phyloP scores from a whole-genome alignment of 2,113 vertebrate genomes.

The Aptenodytes patagonicus region DNA sequence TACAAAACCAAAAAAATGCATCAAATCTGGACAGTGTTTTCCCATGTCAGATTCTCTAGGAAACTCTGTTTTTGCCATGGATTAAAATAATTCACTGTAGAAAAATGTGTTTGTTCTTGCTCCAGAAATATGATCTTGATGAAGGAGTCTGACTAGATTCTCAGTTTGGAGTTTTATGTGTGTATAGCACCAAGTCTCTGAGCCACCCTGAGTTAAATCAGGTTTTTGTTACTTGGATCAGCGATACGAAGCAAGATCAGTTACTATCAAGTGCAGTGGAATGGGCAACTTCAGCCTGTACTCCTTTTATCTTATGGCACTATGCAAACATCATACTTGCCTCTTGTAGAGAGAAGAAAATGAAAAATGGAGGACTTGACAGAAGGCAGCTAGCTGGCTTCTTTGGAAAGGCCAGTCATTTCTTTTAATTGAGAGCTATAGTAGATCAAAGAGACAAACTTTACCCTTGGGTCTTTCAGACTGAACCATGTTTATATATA shows the following conservation, averaged over 20 bases:
- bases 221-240: neutral
- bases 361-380: neutral
- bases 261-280: neutral
- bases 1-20: neutral
- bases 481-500: neutral
- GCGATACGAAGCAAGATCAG: neutral
- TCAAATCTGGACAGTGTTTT: neutral
- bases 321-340: neutral
- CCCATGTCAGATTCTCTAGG: neutral
- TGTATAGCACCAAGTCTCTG: neutral
- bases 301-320: neutral
- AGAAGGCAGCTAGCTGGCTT: neutral
- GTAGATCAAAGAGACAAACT: neutral
- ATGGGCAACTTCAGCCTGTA: neutral
- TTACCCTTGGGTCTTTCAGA: neutral
- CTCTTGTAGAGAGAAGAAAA: neutral
- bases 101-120: neutral
- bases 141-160: neutral
- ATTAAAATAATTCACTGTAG: neutral
- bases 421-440: neutral
- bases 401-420: neutral
- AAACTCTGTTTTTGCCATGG: neutral
- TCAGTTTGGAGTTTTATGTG: neutral
- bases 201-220: neutral
- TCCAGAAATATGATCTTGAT: neutral